Evolutionary conservation across 2,797 vertebrate genomes (phyloP), one percentile per base, ranked within the genome.

Genomic region (Clamator glandarius): DNA sequence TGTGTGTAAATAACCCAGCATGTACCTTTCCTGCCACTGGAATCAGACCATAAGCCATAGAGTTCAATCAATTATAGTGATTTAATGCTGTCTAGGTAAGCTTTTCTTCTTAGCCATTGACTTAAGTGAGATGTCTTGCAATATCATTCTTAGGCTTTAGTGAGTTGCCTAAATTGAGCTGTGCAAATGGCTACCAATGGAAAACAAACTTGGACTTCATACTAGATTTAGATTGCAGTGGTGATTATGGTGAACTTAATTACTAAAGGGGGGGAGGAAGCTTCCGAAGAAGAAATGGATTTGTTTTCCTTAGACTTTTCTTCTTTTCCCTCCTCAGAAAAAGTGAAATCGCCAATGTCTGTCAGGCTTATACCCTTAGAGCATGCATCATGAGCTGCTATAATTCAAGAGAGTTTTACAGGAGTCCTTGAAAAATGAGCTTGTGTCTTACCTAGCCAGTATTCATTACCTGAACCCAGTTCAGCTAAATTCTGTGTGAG

Each of bases 231-330:
- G 31, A 62, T 62, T 92, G 44, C 80, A 75, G 76, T 41, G 31
- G 39, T 93, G 74, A 81, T 91, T 93, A 86, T 57, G 28, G 62
- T 75, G 36, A 93, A 92, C 81, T 92, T 91, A 78, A 95, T 95
- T 90, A 44, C 5, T 2, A 41, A 1, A 10, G 18, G 23, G 12
- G 12, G 21, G 12, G 11, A 57, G 16, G 25, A 46, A 36, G 24
- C 42, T 77, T 51, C 81, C 83, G 66, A 78, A 91, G 62, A 77
- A 74, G 24, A 66, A 54, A 29, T 12, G 4, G 6, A 5, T 55
- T 89, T 82, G 11, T 61, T 92, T 90, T 51, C 28, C 54, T 57
- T 81, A 52, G 48, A 5, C 41, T 18, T 31, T 19, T 29, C 36
- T 12, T 36, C 17, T 17, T 42, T 42, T 42, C 17, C 6, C 13